A percentile compares a stretch with the other conserved stretches of the same genome.
phyloP scores from a whole-genome alignment of 2,888 invertebrate species.

The Eupithecia tripunctaria region DNA sequence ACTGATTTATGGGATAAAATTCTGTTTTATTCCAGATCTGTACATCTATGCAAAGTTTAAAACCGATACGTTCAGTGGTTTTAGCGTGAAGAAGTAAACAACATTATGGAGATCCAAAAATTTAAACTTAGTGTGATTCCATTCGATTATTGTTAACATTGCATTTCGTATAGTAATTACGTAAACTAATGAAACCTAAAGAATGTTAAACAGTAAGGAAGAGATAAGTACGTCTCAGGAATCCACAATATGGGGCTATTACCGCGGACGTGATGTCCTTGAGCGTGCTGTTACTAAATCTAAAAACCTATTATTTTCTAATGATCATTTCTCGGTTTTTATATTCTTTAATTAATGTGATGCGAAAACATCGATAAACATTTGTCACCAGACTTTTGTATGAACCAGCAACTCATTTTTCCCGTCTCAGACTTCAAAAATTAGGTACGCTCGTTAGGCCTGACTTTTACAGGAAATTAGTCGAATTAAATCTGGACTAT shows the following conservation, averaged over 20 bases:
- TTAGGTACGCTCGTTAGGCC: background rate
- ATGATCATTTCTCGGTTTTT: background rate
- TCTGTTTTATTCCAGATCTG: too few relatives aligned
- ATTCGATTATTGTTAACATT: background rate
- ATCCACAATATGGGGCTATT: constrained; percentile 26
- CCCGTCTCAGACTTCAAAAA: background rate
- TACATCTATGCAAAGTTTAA: too few relatives aligned
- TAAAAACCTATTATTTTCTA: background rate
- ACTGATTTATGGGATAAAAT: too few relatives aligned
- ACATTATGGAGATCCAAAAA: too few relatives aligned
- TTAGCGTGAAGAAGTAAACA: too few relatives aligned
- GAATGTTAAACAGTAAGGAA: constrained; percentile 20
- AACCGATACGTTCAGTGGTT: too few relatives aligned
- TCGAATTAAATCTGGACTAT: background rate
- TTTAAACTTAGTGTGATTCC: too few relatives aligned
- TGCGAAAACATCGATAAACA: background rate
- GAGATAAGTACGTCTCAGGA: constrained; percentile 32
- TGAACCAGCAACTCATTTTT: background rate
- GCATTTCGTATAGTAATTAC: background rate
- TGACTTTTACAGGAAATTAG: background rate
- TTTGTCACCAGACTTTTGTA: background rate
- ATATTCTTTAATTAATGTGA: background rate
- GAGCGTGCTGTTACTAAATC: constrained; percentile 40
- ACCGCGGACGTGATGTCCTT: constrained; percentile 68
- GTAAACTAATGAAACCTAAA: constrained; percentile 10